Percentiles rank a stretch among this genome's conserved stretches.
phyloP scores from a whole-genome alignment of 2,113 vertebrate genomes.

The Zonotrichia leucophrys region DNA sequence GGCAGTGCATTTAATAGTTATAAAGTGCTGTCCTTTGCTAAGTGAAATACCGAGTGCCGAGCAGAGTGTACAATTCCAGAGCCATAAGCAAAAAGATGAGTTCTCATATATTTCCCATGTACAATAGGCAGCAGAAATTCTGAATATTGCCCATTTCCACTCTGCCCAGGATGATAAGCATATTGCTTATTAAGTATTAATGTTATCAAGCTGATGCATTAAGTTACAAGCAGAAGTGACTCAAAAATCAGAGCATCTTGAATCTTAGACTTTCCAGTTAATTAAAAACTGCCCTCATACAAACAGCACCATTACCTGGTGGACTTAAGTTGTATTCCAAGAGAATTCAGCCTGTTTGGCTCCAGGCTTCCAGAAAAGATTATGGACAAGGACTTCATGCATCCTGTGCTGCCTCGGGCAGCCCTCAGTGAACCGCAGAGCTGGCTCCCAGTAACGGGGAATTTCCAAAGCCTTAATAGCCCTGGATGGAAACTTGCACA shows the following conservation, averaged over 20 bases:
- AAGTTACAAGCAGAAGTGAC: not conserved
- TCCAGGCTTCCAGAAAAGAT: not conserved
- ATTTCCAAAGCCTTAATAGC: not conserved
- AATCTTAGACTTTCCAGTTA: not conserved
- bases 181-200: slow-evolving; percentile 49
- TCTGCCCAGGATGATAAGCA: slow-evolving; percentile 8
- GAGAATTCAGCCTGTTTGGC: not conserved
- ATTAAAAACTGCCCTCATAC: not conserved
- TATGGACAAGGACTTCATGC: not conserved
- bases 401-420: not conserved
- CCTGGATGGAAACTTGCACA: not conserved
- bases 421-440: not conserved
- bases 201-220: not conserved
- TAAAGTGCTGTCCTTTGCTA: slow-evolving; percentile 66
- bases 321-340: not conserved
- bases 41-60: slow-evolving; percentile 52
- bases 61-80: slow-evolving; percentile 43
- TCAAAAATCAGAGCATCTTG: slow-evolving; percentile 8
- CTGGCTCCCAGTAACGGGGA: not conserved
- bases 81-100: slow-evolving; percentile 48
- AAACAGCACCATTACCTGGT: not conserved
- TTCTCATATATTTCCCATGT: slow-evolving; percentile 36
- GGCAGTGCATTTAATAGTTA: slow-evolving; percentile 60
- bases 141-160: not conserved
- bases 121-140: slow-evolving; percentile 31